Percentiles rank a stretch among this genome's conserved stretches.
phyloP scores from a whole-genome alignment of 37 sponge, comb jelly and placozoan species.

The Geodia barretti region DNA sequence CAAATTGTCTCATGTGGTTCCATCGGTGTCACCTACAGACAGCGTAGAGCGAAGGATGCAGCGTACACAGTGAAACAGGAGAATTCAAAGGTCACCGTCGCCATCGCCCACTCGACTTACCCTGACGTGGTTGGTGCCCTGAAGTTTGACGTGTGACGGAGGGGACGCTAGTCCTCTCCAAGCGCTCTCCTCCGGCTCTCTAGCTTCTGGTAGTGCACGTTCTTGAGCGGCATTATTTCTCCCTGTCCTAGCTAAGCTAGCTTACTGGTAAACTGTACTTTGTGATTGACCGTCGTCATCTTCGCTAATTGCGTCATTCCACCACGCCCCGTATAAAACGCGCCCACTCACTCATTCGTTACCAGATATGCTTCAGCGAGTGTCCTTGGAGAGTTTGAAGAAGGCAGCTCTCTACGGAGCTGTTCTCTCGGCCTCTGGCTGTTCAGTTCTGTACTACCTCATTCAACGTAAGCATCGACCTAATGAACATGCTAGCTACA shows the following conservation, averaged over 20 bases:
- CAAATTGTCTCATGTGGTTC: slow-evolving; percentile 92
- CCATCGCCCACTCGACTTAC: slow-evolving; percentile 8
- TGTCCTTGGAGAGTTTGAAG: slow-evolving; percentile 44
- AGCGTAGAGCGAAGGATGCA: neutral
- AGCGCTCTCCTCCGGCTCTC: slow-evolving; percentile 59
- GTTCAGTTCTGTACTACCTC: slow-evolving; percentile 55
- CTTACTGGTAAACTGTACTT: neutral
- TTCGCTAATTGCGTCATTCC: neutral
- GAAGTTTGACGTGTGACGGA: slow-evolving; percentile 42
- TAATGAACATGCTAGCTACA: neutral
- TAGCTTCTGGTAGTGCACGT: slow-evolving; percentile 46
- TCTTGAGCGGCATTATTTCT: slow-evolving; percentile 39
- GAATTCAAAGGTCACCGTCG: no score
- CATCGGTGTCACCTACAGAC: slow-evolving; percentile 70
- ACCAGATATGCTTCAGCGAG: slow-evolving; percentile 40
- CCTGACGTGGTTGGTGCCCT: slow-evolving; percentile 34
- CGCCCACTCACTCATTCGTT: neutral
- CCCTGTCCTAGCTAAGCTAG: neutral
- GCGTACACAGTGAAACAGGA: neutral
- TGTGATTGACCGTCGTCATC: neutral
- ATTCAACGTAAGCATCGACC: slow-evolving; percentile 43
- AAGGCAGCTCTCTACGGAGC: slow-evolving; percentile 72
- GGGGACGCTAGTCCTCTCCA: slow-evolving; percentile 69
- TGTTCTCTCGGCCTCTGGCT: slow-evolving; percentile 53
- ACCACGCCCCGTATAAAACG: neutral